phyloP scores from a whole-genome alignment of 2,797 vertebrate species.

The Eleutherodactylus coqui region DNA sequence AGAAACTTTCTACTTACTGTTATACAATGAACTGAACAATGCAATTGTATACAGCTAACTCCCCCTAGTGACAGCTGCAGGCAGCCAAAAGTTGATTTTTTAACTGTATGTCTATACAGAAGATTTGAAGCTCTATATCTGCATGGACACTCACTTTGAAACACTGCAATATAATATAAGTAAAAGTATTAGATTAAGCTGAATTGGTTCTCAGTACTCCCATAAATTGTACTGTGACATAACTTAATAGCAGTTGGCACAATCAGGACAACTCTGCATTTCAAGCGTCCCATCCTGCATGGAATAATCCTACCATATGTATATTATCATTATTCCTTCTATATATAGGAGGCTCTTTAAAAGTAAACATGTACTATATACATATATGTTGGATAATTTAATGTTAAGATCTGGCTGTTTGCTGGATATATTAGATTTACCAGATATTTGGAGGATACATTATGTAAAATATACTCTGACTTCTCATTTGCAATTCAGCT shows the following conservation, averaged over 20 bases:
- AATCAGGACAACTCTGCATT: neutral
- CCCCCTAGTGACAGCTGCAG: no score
- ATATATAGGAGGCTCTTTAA: neutral
- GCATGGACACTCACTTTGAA: no score
- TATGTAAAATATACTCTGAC: neutral
- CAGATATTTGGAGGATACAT: neutral
- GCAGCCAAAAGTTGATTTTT: no score
- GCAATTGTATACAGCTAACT: no score
- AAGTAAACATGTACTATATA: neutral
- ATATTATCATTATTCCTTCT: neutral
- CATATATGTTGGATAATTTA: neutral
- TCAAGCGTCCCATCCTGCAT: neutral
- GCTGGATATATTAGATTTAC: neutral
- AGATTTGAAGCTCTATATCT: no score
- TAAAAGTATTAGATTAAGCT: neutral
- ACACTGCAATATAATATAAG: neutral
- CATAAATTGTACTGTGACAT: neutral
- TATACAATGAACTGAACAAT: no score
- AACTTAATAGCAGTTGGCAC: neutral
- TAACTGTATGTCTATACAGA: no score
- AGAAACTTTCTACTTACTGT: no score
- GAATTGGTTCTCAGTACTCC: neutral
- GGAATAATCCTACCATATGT: neutral
- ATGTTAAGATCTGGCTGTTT: neutral
- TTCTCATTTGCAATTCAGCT: neutral